Percentiles rank a stretch among this genome's conserved stretches.
Evolutionary conservation across 2,113 vertebrate species (phyloP).

Genomic region (Sclerurus mexicanus): DNA sequence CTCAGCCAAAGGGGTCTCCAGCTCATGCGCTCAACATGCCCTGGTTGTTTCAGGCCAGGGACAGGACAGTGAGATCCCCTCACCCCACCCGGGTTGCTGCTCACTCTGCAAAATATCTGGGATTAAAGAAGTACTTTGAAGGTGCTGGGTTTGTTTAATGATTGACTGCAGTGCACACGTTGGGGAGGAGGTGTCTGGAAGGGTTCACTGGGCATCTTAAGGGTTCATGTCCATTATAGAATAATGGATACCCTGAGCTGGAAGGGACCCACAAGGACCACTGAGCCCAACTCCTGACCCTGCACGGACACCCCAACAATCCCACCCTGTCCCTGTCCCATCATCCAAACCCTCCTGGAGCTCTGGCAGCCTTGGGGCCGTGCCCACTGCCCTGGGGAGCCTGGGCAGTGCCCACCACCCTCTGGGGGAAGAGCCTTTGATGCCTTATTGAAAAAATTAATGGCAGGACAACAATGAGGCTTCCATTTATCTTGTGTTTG

Average conservation of each 20-base stretch:
- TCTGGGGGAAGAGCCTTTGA: neutral
- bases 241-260: neutral
- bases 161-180: neutral
- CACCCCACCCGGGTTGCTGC: neutral
- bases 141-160: neutral
- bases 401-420: neutral
- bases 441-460: neutral
- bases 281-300: rapidly evolving
- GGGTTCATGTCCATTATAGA: neutral
- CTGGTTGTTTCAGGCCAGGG: neutral
- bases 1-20: neutral
- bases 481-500: neutral
- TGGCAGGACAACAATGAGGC: neutral
- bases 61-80: neutral
- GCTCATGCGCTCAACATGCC: rapidly evolving
- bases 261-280: neutral
- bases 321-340: neutral
- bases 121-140: neutral
- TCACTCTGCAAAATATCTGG: neutral
- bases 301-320: neutral
- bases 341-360: neutral
- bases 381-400: neutral
- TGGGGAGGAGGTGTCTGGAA: neutral
- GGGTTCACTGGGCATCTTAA: neutral
- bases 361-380: neutral